phyloP scores from a whole-genome alignment of 2,797 vertebrate genomes.

The Antrozous pallidus region DNA sequence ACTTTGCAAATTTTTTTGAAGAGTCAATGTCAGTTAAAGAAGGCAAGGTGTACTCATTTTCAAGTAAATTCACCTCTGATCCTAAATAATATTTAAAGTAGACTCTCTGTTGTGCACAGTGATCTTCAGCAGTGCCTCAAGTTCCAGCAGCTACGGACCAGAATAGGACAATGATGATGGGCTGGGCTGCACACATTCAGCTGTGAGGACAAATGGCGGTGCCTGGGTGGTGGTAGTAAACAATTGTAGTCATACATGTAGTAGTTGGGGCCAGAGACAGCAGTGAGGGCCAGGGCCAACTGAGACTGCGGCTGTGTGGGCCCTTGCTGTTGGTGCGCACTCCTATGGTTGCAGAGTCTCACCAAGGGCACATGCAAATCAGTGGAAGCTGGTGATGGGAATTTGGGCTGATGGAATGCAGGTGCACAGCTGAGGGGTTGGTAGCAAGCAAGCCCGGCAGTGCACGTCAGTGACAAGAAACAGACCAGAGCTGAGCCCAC shows the following conservation, averaged over 20 bases:
- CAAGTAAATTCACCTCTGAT: background rate
- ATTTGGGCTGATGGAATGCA: background rate
- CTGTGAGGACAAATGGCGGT: background rate
- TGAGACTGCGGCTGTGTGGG: background rate
- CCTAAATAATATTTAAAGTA: background rate
- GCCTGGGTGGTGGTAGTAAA: background rate
- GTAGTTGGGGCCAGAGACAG: background rate
- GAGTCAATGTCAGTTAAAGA: background rate
- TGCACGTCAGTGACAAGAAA: background rate
- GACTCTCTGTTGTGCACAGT: background rate
- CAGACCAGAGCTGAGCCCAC: accelerated
- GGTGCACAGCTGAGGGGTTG: background rate
- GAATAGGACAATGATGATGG: background rate
- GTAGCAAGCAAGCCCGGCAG: background rate
- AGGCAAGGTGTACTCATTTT: background rate
- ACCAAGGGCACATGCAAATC: accelerated
- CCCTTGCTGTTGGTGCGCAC: accelerated
- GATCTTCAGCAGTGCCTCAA: background rate
- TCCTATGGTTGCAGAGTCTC: background rate
- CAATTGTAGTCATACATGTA: background rate
- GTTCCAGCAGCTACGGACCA: background rate
- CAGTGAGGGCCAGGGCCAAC: background rate
- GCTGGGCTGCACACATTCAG: background rate
- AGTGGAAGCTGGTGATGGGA: background rate
- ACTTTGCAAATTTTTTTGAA: background rate